Evolutionary conservation across 2,888 invertebrate genomes (phyloP).

Genomic region (Nomada hirtipes): DNA sequence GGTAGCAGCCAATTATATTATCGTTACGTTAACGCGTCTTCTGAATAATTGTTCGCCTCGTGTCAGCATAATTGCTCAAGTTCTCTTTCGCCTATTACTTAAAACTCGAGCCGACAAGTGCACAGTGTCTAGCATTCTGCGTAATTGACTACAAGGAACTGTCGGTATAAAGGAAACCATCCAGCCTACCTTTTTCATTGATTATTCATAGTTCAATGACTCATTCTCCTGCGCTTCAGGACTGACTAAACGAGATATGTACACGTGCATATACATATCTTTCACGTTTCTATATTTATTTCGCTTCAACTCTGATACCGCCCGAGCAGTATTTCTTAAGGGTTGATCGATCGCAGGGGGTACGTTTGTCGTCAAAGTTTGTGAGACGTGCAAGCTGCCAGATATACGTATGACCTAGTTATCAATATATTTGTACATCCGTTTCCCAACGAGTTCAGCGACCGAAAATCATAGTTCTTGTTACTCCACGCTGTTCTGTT

Average conservation of each 20-base stretch:
- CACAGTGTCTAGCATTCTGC: background rate
- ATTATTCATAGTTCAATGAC: slow-evolving; percentile 11
- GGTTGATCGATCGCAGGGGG: background rate
- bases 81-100: background rate
- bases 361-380: background rate
- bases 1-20: slow-evolving; percentile 14
- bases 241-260: background rate
- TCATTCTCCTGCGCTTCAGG: background rate
- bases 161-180: background rate
- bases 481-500: background rate
- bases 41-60: slow-evolving; percentile 15
- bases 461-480: slow-evolving; percentile 1
- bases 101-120: background rate
- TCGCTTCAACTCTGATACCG: background rate
- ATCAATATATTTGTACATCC: background rate
- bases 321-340: too few relatives aligned
- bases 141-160: background rate
- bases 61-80: background rate
- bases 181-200: background rate
- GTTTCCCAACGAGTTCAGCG: background rate
- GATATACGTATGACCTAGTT: background rate
- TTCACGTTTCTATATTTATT: background rate
- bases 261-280: too few relatives aligned
- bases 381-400: background rate
- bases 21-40: slow-evolving; percentile 7